Base-by-base conservation (phyloP, 2,797 vertebrate species). In the Pygocentrus nattereri region DNA sequence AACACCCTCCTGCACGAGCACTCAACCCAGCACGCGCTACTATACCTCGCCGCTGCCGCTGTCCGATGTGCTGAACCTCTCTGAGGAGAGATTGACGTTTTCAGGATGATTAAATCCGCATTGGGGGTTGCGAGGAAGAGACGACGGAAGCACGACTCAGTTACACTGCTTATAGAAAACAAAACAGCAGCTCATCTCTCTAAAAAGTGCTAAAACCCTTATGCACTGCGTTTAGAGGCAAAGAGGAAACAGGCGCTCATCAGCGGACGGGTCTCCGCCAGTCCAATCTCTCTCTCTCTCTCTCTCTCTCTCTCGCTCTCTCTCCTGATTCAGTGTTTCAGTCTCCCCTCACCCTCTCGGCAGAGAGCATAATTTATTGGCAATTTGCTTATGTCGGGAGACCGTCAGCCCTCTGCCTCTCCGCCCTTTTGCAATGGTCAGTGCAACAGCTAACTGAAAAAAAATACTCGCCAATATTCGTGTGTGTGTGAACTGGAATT, bases 321-420 rank as follows among this genome's bases (percentile, higher is more conserved):
- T 15, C 25, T 27, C 58, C 49, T 47, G 64, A 61, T 58, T 80
- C 76, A 54, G 49, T 74, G 52, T 61, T 52, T 76, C 76, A 56
- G 30, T 38, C 81, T 79, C 72, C 72, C 73, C 76, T 79, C 85
- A 81, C 67, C 77, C 86, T 78, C 81, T 83, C 84, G 41, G 71
- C 68, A 73, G 78, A 76, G 76, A 88, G 82, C 54, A 84, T 87
- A 86, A 86, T 84, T 88, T 89, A 87, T 83, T 85, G 84, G 72
- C 84, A 86, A 86, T 86, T 86, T 86, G 86, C 78, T 86, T 85
- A 84, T 85, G 82, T 87, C 78, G 80, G 74, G 49, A 83, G 80
- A 75, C 72, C 83, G 81, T 80, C 79, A 86, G 76, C 79, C 84
- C 27, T 59, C 52, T 77, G 56, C 83, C 70, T 78, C 74, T 75